Conservation (phyloP, 2,797 vertebrate species). For the Bradypodion ventrale region DNA sequence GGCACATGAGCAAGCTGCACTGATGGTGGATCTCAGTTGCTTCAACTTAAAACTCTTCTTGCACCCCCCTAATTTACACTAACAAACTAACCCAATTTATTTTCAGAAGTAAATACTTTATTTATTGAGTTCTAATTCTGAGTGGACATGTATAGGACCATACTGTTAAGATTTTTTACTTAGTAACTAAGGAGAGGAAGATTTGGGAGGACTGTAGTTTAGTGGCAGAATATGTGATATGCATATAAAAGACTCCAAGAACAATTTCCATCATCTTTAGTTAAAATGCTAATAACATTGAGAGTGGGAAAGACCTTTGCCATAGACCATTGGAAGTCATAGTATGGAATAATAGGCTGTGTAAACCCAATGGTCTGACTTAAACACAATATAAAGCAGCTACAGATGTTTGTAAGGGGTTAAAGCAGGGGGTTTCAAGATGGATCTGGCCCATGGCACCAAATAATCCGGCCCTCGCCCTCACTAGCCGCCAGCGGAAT, state of each 20-base stretch:
- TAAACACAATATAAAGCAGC: not conserved
- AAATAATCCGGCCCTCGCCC: no score
- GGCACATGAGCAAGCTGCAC: not conserved
- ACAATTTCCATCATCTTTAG: not conserved
- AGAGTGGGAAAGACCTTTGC: not conserved
- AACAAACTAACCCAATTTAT: no score
- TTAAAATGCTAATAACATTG: not conserved
- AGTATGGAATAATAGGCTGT: not conserved
- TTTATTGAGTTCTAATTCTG: not conserved
- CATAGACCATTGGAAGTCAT: not conserved
- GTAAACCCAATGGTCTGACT: not conserved
- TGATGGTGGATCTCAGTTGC: not conserved
- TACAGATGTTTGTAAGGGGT: not conserved
- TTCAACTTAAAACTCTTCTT: not conserved
- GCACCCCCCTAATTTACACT: not conserved
- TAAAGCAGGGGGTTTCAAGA: no score
- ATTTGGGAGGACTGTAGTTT: no score
- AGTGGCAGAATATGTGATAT: not conserved
- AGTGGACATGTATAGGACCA: not conserved
- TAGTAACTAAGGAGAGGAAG: not conserved
- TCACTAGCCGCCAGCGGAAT: no score
- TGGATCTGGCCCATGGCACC: no score
- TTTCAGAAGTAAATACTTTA: no score
- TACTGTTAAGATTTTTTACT: not conserved
- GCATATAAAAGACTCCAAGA: not conserved